Evolutionary conservation across 2,113 vertebrate species (phyloP).

Genomic region (Peromyscus maniculatus): DNA sequence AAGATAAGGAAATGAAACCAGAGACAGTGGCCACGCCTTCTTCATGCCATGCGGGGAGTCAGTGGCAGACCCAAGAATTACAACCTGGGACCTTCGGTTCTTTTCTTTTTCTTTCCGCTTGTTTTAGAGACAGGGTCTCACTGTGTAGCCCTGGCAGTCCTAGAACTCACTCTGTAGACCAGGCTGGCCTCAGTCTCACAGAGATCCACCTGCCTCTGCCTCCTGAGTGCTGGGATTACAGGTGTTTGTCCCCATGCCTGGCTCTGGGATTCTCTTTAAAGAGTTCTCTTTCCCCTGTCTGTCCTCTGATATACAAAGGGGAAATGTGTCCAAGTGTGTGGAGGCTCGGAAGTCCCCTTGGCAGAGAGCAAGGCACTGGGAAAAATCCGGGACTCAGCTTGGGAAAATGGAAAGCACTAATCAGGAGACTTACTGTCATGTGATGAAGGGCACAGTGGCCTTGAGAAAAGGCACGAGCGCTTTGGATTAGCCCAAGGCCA

Average conservation of each 20-base stretch:
- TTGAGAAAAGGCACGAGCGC: not conserved
- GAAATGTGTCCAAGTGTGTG: not conserved
- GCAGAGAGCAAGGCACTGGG: not conserved
- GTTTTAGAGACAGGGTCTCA: not conserved
- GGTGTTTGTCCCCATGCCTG: not conserved
- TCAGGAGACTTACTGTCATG: not conserved
- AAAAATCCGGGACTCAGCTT: not conserved
- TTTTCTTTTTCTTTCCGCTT: not conserved
- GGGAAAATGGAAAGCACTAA: not conserved
- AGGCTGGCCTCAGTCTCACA: not conserved
- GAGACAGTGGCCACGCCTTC: not conserved
- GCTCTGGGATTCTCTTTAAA: not conserved
- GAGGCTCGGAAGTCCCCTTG: not conserved
- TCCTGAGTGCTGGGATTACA: not conserved
- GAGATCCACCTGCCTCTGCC: not conserved
- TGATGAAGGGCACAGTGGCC: not conserved
- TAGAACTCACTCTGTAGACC: not conserved
- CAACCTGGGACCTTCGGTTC: not conserved
- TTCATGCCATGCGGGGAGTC: not conserved
- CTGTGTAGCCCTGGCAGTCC: not conserved
- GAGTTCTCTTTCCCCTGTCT: not conserved
- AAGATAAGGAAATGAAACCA: constrained; percentile 54
- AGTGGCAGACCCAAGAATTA: not conserved
- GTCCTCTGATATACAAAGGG: not conserved
- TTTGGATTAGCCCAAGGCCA: not conserved